Conservation (phyloP, 1,140 invertebrate species). For the Meloidogyne floridensis region DNA sequence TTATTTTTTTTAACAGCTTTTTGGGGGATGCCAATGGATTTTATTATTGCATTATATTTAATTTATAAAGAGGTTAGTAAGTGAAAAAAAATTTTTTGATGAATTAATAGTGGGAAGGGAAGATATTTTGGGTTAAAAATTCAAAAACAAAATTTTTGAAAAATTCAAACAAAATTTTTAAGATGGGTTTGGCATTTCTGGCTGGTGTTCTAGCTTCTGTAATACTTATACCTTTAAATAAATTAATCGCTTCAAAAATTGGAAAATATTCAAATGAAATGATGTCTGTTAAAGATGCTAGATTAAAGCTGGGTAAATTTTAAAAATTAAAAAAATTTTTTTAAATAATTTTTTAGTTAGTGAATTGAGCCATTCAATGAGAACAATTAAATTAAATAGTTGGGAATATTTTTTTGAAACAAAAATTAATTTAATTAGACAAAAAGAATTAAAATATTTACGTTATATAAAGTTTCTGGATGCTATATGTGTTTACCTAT, state of each 20-base stretch:
- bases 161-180: constrained; percentile 69
- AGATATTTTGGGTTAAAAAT: constrained; percentile 13
- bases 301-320: constrained; percentile 75
- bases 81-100: neutral
- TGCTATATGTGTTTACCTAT: constrained; percentile 72
- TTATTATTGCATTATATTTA: constrained; percentile 67
- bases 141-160: constrained; percentile 8
- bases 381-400: constrained; percentile 85
- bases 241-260: constrained; percentile 84
- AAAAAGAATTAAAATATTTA: constrained; percentile 77
- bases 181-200: constrained; percentile 87
- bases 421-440: constrained; percentile 71
- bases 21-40: constrained; percentile 91
- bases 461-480: constrained; percentile 89
- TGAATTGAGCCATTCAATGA: constrained; percentile 83
- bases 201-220: constrained; percentile 84
- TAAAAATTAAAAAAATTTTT: constrained; percentile 34
- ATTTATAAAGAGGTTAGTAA: constrained; percentile 67
- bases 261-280: constrained; percentile 81
- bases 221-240: constrained; percentile 90
- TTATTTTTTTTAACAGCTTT: constrained; percentile 67
- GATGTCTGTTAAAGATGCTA: constrained; percentile 86
- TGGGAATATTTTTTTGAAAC: constrained; percentile 87
- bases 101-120: neutral
- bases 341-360: constrained; percentile 73